phyloP scores from a whole-genome alignment of 2,797 vertebrate species.

The Darevskia nairensis region DNA sequence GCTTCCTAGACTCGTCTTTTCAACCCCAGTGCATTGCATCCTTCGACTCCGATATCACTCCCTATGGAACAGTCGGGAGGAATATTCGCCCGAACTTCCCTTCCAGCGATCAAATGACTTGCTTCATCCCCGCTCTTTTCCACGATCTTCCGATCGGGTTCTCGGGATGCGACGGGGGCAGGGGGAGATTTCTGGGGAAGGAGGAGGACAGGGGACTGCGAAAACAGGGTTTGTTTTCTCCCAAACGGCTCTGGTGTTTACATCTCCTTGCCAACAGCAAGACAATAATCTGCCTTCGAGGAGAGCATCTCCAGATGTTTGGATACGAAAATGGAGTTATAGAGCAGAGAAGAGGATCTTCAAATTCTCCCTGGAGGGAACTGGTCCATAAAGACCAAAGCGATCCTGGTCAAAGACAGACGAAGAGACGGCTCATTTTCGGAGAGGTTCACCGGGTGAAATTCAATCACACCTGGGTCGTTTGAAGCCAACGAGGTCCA shows the following conservation, averaged over 20 bases:
- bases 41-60: neutral
- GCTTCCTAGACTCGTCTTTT: neutral
- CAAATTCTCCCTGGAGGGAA: neutral
- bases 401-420: neutral
- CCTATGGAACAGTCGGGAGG: neutral
- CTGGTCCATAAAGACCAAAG: neutral
- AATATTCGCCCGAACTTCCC: neutral
- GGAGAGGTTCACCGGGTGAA: neutral
- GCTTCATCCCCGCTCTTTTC: neutral
- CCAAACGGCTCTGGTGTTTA: neutral
- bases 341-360: neutral
- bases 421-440: neutral
- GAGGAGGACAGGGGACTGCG: no score
- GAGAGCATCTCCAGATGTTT: slow-evolving; percentile 1
- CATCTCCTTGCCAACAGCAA: slow-evolving; percentile 32
- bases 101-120: neutral
- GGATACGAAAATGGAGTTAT: neutral
- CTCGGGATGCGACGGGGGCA: neutral
- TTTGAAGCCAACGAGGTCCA: neutral
- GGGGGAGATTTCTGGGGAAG: neutral
- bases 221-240: neutral
- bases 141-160: neutral
- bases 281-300: slow-evolving; percentile 15
- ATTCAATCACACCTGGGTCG: neutral
- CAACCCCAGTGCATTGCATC: neutral